Evolutionary conservation across 2,797 vertebrate species (phyloP).

Genomic region (Ceryle rudis): DNA sequence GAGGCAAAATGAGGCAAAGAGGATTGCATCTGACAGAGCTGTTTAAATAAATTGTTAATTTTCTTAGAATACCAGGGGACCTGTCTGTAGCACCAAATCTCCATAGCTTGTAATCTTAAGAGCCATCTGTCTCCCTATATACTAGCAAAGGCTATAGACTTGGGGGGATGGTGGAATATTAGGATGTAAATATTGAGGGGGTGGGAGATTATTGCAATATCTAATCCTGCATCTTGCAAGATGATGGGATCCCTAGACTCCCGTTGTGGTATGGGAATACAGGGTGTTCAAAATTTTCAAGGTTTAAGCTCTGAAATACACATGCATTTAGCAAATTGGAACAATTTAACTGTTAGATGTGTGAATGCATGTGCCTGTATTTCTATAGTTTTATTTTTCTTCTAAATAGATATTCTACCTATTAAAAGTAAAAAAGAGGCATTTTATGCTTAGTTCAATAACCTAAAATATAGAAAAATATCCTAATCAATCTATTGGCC

Average conservation of each 20-base stretch:
- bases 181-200: constrained; percentile 17
- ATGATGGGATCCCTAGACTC: not conserved
- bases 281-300: not conserved
- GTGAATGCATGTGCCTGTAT: not conserved
- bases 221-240: not conserved
- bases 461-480: not conserved
- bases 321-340: not conserved
- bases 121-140: constrained; percentile 49
- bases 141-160: not conserved
- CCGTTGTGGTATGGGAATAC: not conserved
- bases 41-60: constrained; percentile 72
- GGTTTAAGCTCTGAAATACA: not conserved
- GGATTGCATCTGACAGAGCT: constrained; percentile 69
- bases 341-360: not conserved
- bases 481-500: not conserved
- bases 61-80: constrained; percentile 53
- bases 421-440: not conserved
- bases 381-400: not conserved
- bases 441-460: not conserved
- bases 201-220: constrained; percentile 1
- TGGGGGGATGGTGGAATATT: constrained; percentile 17
- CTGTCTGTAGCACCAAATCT: constrained; percentile 54
- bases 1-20: constrained; percentile 61
- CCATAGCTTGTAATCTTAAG: constrained; percentile 36
- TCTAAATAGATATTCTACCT: not conserved